These are phyloP conservation scores for Serripes groenlandicus DNA, from an alignment of 2,888 invertebrate genomes.

Conservation along the genomic window DNA sequence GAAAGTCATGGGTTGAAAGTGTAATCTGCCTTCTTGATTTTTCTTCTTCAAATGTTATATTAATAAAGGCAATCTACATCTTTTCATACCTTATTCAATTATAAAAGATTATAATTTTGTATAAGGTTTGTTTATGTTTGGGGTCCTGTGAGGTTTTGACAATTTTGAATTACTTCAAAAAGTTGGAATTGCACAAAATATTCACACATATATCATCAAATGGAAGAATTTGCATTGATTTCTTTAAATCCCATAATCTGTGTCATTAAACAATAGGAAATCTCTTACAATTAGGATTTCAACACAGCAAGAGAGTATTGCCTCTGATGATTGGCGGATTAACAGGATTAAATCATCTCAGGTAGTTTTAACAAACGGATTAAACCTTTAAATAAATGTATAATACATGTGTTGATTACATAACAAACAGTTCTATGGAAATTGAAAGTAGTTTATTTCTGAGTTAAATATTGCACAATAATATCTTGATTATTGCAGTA, in stretches of 20 bases:
- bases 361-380: conserved; percentile 12
- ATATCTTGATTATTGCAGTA: conserved; percentile 4
- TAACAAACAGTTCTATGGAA: conserved; percentile 18
- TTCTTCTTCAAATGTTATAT: too few relatives aligned
- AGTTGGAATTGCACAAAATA: neutral
- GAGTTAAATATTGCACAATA: conserved; percentile 27
- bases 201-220: neutral
- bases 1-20: too few relatives aligned
- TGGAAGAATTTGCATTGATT: neutral
- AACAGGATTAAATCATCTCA: conserved; percentile 35
- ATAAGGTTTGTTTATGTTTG: too few relatives aligned
- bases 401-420: conserved; percentile 6
- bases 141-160: too few relatives aligned
- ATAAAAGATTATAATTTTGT: too few relatives aligned
- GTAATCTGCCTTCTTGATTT: too few relatives aligned
- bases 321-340: conserved; percentile 21
- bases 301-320: neutral
- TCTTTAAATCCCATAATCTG: conserved; percentile 2
- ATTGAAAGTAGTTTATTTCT: conserved; percentile 48
- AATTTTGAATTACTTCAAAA: neutral
- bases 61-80: too few relatives aligned
- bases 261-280: conserved; percentile 7
- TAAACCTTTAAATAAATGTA: neutral
- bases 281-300: conserved; percentile 1
- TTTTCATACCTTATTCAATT: too few relatives aligned